Percentiles rank a stretch among this genome's conserved stretches.
These are phyloP conservation scores for Rhinella marina DNA, from an alignment of 2,797 vertebrate genomes.

Conservation along the genomic window DNA sequence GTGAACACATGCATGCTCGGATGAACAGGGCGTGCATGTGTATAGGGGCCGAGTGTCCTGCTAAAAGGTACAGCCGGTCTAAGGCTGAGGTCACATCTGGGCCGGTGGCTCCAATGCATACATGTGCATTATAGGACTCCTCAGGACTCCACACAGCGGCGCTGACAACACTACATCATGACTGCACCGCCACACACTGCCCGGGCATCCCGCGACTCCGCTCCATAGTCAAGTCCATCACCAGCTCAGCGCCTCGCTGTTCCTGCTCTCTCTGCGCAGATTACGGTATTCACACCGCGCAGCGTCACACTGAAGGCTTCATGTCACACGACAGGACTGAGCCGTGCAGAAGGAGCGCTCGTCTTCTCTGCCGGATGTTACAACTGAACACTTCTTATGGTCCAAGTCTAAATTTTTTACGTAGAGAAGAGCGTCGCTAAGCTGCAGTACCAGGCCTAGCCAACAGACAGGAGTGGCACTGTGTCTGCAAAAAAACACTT, in stretches of 20 bases:
- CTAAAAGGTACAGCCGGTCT: too few relatives aligned
- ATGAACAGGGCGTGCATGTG: too few relatives aligned
- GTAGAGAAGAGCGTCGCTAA: neutral
- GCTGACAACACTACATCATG: too few relatives aligned
- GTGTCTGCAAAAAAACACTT: neutral
- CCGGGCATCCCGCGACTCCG: too few relatives aligned
- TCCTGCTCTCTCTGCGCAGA: neutral
- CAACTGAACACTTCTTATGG: neutral
- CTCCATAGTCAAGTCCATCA: neutral
- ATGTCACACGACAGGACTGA: neutral
- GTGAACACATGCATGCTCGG: too few relatives aligned
- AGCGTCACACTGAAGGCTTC: neutral
- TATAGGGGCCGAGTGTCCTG: too few relatives aligned
- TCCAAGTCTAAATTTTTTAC: neutral
- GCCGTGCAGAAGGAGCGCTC: neutral
- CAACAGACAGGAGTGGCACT: too few relatives aligned
- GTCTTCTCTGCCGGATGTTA: neutral
- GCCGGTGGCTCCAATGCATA: too few relatives aligned
- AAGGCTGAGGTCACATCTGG: too few relatives aligned
- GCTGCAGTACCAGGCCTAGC: neutral
- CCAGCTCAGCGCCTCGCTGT: neutral
- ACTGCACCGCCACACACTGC: too few relatives aligned
- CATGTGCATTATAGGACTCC: too few relatives aligned
- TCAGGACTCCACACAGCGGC: too few relatives aligned
- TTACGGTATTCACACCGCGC: neutral